Percentiles rank a stretch among this genome's conserved stretches.
These are phyloP conservation scores for Drosophila quadrilineata DNA, from an alignment of 1,140 invertebrate species.

Conservation along the genomic window DNA sequence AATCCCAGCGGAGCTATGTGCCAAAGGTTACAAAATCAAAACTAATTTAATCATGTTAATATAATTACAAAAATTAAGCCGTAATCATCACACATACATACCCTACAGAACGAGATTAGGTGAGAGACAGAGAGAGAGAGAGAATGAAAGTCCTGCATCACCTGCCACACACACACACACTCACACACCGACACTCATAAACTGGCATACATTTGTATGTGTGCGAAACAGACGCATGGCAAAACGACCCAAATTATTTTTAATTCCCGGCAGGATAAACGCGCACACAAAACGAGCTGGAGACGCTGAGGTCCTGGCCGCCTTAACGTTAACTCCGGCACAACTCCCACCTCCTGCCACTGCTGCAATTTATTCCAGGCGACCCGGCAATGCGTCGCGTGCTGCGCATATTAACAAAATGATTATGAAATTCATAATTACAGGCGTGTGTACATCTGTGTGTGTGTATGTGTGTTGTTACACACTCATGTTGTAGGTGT, in stretches of 20 bases:
- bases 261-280: slow-evolving; percentile 74
- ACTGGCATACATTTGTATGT: too few relatives aligned
- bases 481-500: slow-evolving; percentile 27
- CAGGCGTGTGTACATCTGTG: slow-evolving; percentile 32
- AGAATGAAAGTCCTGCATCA: slow-evolving; percentile 18
- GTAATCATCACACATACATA: slow-evolving; percentile 64
- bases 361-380: slow-evolving; percentile 65
- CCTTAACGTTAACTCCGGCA: slow-evolving; percentile 18
- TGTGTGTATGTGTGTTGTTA: slow-evolving; percentile 31
- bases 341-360: too few relatives aligned
- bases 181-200: not conserved
- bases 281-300: slow-evolving; percentile 46
- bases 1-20: slow-evolving; percentile 1
- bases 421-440: slow-evolving; percentile 80
- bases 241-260: slow-evolving; percentile 80
- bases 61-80: slow-evolving; percentile 80
- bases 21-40: slow-evolving; percentile 67
- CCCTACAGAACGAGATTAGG: slow-evolving; percentile 12
- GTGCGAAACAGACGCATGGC: slow-evolving; percentile 52
- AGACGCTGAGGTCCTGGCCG: slow-evolving; percentile 7
- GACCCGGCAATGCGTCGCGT: slow-evolving; percentile 55
- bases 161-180: slow-evolving; percentile 18
- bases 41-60: slow-evolving; percentile 80
- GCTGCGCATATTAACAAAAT: slow-evolving; percentile 79
- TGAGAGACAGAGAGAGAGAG: not conserved